phyloP scores from a whole-genome alignment of 2,797 vertebrate genomes.

The Botia almorhae region DNA sequence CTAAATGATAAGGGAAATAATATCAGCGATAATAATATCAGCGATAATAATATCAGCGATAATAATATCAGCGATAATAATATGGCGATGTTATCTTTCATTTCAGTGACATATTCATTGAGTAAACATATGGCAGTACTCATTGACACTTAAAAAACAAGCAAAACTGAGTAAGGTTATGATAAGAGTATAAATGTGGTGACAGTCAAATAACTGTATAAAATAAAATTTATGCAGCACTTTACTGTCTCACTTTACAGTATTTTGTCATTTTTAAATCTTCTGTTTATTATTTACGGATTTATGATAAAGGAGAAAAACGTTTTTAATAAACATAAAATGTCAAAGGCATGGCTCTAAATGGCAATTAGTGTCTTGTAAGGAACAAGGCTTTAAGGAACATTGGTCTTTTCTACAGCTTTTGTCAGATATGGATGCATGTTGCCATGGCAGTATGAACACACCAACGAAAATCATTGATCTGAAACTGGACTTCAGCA shows the following conservation, averaged over 20 bases:
- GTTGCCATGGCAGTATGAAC: conserved; percentile 56
- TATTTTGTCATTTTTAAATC: background rate
- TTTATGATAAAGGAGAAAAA: background rate
- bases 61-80: background rate
- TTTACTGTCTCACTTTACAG: background rate
- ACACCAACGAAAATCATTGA: conserved; percentile 6
- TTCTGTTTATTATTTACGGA: background rate
- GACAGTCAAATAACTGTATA: background rate
- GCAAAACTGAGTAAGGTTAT: background rate
- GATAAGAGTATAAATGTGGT: conserved; percentile 8
- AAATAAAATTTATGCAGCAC: background rate
- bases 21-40: no score
- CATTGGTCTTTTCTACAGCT: conserved; percentile 13
- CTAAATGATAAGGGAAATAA: conserved; percentile 30
- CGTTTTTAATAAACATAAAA: background rate
- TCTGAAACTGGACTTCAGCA: conserved; percentile 6
- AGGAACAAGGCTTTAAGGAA: background rate
- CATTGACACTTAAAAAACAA: background rate
- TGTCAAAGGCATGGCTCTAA: conserved; percentile 3
- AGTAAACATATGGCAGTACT: conserved; percentile 13
- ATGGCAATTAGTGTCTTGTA: background rate
- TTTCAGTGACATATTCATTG: conserved; percentile 27
- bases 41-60: no score
- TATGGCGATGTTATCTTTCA: conserved; percentile 36
- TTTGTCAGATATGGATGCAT: conserved; percentile 36